A percentile compares a stretch with the other conserved stretches of the same genome.
Evolutionary conservation across 2,797 vertebrate genomes (phyloP).

Genomic region (Pempheris klunzingeri): DNA sequence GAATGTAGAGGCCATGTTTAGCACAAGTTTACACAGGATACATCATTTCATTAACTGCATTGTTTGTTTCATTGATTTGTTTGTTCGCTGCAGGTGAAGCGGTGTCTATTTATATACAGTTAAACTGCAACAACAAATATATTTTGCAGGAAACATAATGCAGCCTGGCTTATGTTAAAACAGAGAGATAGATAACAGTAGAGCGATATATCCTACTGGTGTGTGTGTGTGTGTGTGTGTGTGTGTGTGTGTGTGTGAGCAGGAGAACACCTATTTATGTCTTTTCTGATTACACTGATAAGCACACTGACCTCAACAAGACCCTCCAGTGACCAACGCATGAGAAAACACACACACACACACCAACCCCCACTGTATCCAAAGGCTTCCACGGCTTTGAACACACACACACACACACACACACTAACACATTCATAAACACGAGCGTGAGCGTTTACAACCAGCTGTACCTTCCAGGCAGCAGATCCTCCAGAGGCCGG

Average conservation of each 20-base stretch:
- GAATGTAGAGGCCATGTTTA: too few species aligned
- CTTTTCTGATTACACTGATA: constrained; percentile 37
- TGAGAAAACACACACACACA: constrained; percentile 14
- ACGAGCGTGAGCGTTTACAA: neutral
- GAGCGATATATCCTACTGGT: neutral
- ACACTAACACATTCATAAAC: constrained; percentile 8
- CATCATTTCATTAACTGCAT: too few species aligned
- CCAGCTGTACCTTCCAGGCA: constrained; percentile 90
- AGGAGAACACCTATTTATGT: constrained; percentile 50
- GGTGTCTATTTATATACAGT: too few species aligned
- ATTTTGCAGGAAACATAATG: too few species aligned
- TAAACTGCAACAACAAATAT: too few species aligned
- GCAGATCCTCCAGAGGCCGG: constrained; percentile 95
- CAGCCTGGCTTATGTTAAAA: too few species aligned
- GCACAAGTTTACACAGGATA: too few species aligned
- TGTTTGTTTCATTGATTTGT: neutral
- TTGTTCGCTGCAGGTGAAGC: neutral
- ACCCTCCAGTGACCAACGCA: constrained; percentile 22
- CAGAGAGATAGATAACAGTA: neutral
- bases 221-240: constrained; percentile 6
- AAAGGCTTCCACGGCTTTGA: neutral
- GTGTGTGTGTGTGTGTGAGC: constrained; percentile 1
- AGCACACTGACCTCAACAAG: constrained; percentile 10
- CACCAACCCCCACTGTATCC: neutral
- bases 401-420: constrained; percentile 11